Conservation (phyloP, 1,140 invertebrate species). For the Philopotamus ludificatus region DNA sequence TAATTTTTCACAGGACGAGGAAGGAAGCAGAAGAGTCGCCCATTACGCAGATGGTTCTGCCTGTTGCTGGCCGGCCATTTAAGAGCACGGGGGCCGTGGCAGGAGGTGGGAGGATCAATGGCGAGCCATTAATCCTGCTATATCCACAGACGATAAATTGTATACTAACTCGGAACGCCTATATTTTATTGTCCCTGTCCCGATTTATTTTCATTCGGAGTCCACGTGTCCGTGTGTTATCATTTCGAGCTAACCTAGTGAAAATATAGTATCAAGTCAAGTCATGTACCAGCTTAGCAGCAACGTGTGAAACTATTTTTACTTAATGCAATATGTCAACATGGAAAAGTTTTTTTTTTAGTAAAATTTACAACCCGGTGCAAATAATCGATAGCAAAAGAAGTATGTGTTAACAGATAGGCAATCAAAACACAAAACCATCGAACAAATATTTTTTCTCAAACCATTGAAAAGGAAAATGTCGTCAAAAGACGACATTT, state of each 20-base stretch:
- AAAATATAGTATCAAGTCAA: not conserved
- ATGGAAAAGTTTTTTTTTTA: too few species aligned
- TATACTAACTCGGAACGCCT: not conserved
- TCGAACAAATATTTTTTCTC: too few species aligned
- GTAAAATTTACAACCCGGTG: too few species aligned
- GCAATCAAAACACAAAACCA: too few species aligned
- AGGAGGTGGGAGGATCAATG: not conserved
- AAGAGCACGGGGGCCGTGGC: too few species aligned
- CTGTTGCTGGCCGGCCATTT: not conserved
- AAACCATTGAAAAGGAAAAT: too few species aligned
- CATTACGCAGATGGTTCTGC: not conserved
- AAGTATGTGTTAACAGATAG: too few species aligned
- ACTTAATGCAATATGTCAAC: too few species aligned
- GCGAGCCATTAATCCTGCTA: not conserved
- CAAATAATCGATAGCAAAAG: too few species aligned
- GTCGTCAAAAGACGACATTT: too few species aligned
- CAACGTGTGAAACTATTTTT: too few species aligned
- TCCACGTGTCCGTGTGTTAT: not conserved
- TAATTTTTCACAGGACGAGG: not conserved
- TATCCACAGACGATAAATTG: not conserved
- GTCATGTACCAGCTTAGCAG: not conserved
- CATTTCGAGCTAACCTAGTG: not conserved
- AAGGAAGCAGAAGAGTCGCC: not conserved
- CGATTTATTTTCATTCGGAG: not conserved
- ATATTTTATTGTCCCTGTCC: conserved; percentile 1